These are phyloP conservation scores for Sterna hirundo DNA, from an alignment of 2,113 vertebrate species.

Conservation along the genomic window DNA sequence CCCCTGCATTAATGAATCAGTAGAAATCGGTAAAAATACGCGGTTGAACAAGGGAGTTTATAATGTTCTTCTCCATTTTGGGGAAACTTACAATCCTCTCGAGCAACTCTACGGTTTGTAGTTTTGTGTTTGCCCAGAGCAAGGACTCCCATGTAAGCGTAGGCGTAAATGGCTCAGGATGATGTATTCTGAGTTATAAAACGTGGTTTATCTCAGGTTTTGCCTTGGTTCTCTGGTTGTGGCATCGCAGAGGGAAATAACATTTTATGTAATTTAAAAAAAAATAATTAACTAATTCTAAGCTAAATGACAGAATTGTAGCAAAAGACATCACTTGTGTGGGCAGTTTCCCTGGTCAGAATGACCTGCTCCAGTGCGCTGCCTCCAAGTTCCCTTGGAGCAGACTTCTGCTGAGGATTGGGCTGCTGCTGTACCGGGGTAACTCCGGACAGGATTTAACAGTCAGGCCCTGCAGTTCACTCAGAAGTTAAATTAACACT, in stretches of 20 bases:
- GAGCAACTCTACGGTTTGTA: not conserved
- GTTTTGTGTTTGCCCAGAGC: not conserved
- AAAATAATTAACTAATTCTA: not conserved
- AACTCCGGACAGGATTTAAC: not conserved
- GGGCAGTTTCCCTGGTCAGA: not conserved
- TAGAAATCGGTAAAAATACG: constrained; percentile 16
- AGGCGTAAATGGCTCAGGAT: not conserved
- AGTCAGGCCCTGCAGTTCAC: not conserved
- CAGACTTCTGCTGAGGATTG: not conserved
- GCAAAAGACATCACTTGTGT: not conserved
- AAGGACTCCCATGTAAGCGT: not conserved
- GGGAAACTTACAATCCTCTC: not conserved
- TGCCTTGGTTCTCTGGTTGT: not conserved
- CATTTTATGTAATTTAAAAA: not conserved
- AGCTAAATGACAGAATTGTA: not conserved
- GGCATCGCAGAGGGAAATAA: not conserved
- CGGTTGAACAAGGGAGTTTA: not conserved
- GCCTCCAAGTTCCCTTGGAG: not conserved
- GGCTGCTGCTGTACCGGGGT: not conserved
- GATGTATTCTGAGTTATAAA: not conserved
- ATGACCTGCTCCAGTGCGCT: not conserved
- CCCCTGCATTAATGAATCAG: not conserved
- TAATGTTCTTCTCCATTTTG: not conserved
- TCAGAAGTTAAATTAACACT: not conserved
- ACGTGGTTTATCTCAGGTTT: not conserved